Conservation (phyloP, 2,113 vertebrate genomes). For the Telmatochromis sp. region DNA sequence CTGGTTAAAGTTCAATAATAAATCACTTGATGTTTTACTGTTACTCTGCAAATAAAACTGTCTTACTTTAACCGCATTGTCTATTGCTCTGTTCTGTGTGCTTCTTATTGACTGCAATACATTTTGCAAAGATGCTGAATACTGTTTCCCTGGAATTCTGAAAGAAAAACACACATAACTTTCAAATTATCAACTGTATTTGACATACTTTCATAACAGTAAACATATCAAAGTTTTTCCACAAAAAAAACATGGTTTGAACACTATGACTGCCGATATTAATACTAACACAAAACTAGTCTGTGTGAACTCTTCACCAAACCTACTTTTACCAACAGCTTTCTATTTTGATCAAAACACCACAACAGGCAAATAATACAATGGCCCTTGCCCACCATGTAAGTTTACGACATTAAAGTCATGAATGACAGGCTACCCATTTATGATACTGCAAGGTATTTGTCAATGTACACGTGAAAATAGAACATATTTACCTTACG, state of each 20-base stretch:
- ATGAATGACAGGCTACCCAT: fast-evolving
- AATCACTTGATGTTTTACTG: neutral
- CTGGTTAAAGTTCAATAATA: neutral
- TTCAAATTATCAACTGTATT: no score
- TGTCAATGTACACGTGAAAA: no score
- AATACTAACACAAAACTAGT: neutral
- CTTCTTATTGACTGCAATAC: neutral
- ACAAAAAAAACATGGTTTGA: neutral
- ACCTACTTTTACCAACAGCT: neutral
- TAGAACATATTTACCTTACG: no score
- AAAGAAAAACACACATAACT: neutral
- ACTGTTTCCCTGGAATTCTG: neutral
- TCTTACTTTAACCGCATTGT: neutral
- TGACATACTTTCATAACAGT: neutral
- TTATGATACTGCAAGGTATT: no score
- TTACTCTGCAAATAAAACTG: neutral
- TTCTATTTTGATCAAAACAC: neutral
- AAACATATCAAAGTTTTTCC: neutral
- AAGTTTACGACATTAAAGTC: neutral
- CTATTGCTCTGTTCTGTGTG: neutral
- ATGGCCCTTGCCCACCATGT: neutral
- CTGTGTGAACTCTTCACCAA: neutral
- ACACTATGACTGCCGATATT: neutral
- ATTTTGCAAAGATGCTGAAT: neutral
- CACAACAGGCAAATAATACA: neutral